Base-by-base conservation (phyloP, 1,140 invertebrate species). In the Aphis gossypii region DNA sequence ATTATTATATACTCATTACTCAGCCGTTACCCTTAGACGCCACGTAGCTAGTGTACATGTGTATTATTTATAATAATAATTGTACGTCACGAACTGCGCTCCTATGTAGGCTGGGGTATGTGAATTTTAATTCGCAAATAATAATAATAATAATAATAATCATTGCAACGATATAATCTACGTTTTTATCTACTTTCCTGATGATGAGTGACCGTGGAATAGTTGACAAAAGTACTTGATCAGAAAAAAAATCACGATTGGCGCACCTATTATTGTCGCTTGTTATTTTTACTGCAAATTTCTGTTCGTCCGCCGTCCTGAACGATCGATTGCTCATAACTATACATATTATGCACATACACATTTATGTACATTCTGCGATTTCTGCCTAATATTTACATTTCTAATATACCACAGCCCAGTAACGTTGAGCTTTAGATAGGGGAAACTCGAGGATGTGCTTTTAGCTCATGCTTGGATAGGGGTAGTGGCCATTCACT, bases 71-170 rank as follows among this genome's bases (percentile, higher is more conserved):
- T 84, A 84, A 82, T 82, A 82, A 54, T 23, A 83, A 86, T 46
- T 25, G 3, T 44, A 44, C 38, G 41, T 84, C 9, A 84, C 41
- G 23, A 84, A 2, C 41, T 1, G 20, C 82, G 82, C 21, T 84
- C 23, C 9, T 84, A 2, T 7, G 35, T 20, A 83, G 20, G 5
- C 0, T 38, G 35, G 1, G 30, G 30, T n/a, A 46, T 25, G 18
- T 46, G 41, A 48, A 41, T 41, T 91, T 76, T 91, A 91, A 41
- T 41, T 60, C 30, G 18, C 56, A 76, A 91, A 91, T n/a, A 76
- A 44, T 30, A 51, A 18, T 2, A 30, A 30, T 60, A 30, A n/a
- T n/a, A n/a, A 56, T 56, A 56, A 56, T 56, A 56, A n/a, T 68
- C 14, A 76, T n/a, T n/a, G 30, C n/a, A n/a, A 76, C 23, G 25